Percentiles rank a stretch among this genome's conserved stretches.
Evolutionary conservation across 1,140 invertebrate species (phyloP).

Genomic region (Caerostris extrusa): DNA sequence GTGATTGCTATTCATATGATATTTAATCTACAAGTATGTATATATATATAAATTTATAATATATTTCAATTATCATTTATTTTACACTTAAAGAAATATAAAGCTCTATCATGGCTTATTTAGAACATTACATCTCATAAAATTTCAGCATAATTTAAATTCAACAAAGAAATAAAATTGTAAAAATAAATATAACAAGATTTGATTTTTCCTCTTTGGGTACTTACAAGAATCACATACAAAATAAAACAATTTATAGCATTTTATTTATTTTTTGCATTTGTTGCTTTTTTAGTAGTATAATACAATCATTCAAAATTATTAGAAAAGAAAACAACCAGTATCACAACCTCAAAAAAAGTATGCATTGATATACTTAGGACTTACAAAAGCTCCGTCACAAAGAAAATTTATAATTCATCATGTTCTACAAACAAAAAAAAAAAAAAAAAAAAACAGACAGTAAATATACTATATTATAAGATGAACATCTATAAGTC

Average conservation of each 20-base stretch:
- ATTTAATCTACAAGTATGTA: slow-evolving; percentile 25
- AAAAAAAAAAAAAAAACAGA: too few relatives aligned
- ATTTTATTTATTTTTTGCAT: neutral
- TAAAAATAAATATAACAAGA: slow-evolving; percentile 32
- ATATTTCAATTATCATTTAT: slow-evolving; percentile 13
- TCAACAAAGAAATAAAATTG: slow-evolving; percentile 28
- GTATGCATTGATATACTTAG: neutral
- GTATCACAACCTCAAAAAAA: neutral
- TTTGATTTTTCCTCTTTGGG: slow-evolving; percentile 20
- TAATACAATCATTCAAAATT: neutral
- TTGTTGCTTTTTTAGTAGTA: neutral
- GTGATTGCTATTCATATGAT: neutral
- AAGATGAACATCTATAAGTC: too few relatives aligned
- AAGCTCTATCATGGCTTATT: slow-evolving; percentile 1
- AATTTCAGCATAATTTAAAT: slow-evolving; percentile 22
- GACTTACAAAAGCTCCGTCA: too few relatives aligned
- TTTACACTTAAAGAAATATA: neutral
- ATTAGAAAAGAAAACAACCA: neutral
- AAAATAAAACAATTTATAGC: slow-evolving; percentile 10
- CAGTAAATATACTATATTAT: too few relatives aligned
- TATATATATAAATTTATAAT: slow-evolving; percentile 13
- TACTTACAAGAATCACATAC: neutral
- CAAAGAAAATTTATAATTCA: too few relatives aligned
- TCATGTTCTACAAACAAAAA: too few relatives aligned
- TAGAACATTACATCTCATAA: slow-evolving; percentile 12